Conservation (phyloP, 1,140 invertebrate species). For the Drosophila nigromelanica region DNA sequence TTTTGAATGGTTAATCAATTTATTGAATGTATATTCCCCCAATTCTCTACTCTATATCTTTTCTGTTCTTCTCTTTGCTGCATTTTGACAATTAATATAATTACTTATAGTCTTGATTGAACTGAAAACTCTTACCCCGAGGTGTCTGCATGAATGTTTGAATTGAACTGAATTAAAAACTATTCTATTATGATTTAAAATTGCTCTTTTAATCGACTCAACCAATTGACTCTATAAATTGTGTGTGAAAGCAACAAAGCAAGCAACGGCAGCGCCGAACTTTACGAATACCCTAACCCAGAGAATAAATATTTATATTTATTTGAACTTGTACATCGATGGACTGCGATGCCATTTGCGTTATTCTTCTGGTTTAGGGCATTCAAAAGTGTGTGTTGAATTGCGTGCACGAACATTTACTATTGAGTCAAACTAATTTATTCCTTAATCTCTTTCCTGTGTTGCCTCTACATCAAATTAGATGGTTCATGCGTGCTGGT, state of each 20-base stretch:
- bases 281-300: conserved; percentile 5
- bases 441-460: conserved; percentile 22
- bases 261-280: conserved; percentile 23
- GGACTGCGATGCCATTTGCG: too few species aligned
- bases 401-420: too few species aligned
- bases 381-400: background rate
- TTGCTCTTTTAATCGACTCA: conserved; percentile 7
- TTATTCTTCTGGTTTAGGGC: conserved; percentile 3
- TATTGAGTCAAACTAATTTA: conserved; percentile 29
- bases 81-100: conserved; percentile 48
- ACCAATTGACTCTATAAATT: conserved; percentile 20
- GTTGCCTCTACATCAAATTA: conserved; percentile 84
- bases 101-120: conserved; percentile 38
- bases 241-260: conserved; percentile 5
- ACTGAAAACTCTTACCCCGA: conserved; percentile 8
- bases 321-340: too few species aligned
- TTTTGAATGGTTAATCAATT: conserved; percentile 27
- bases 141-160: conserved; percentile 59
- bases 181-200: conserved; percentile 50
- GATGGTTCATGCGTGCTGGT: conserved; percentile 97
- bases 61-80: conserved; percentile 15
- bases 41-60: conserved; percentile 11
- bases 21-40: conserved; percentile 46
- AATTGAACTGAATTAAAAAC: conserved; percentile 41
- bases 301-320: background rate